Evolutionary conservation across 2,888 invertebrate genomes (phyloP).

Genomic region (Rhamnusium bicolor): DNA sequence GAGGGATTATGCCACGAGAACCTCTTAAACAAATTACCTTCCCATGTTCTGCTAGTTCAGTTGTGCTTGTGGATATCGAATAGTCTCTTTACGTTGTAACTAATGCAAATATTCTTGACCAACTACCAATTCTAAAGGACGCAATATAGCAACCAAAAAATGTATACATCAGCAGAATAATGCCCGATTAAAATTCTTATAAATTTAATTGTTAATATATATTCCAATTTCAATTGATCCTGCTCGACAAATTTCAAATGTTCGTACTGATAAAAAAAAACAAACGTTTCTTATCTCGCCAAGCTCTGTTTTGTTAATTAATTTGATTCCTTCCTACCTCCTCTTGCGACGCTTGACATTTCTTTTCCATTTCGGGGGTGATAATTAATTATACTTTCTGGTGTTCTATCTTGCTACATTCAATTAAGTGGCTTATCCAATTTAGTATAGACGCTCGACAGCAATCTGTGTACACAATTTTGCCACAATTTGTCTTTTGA

Average conservation of each 20-base stretch:
- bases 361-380: neutral
- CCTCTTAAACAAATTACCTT: no score
- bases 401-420: neutral
- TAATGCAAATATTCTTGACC: no score
- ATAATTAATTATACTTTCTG: constrained; percentile 5
- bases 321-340: neutral
- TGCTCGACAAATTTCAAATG: neutral
- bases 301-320: constrained; percentile 5
- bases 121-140: no score
- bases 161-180: neutral
- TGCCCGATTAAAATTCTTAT: neutral
- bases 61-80: no score
- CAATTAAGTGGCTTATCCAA: neutral
- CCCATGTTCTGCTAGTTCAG: no score
- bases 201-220: neutral
- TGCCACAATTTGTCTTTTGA: no score
- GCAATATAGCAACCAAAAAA: no score
- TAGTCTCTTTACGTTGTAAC: no score
- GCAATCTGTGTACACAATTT: no score
- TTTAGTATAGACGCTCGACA: no score
- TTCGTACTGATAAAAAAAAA: neutral
- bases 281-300: neutral
- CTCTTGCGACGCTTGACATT: neutral
- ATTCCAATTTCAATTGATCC: neutral
- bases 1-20: no score